Evolutionary conservation across 2,888 invertebrate genomes (phyloP).

Genomic region (Acronicta aceris): DNA sequence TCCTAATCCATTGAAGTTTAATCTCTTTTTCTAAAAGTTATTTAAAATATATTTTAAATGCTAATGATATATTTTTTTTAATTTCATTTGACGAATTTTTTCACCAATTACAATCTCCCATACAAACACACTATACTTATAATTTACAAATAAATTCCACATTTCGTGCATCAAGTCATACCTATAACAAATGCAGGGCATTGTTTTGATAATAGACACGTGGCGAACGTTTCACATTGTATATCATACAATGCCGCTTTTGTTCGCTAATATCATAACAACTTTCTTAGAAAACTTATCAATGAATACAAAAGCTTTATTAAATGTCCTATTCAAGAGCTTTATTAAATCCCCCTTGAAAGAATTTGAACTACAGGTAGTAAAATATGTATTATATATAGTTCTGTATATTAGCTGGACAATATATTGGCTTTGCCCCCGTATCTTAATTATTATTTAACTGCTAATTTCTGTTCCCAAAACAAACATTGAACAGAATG

Average conservation of each 20-base stretch:
- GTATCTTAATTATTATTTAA: too few species aligned
- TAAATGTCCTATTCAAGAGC: not conserved
- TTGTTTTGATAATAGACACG: slow-evolving; percentile 42
- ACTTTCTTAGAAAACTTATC: slow-evolving; percentile 23
- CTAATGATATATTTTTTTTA: too few species aligned
- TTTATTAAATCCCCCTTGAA: not conserved
- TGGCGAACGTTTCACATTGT: slow-evolving; percentile 20
- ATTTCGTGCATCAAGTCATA: slow-evolving; percentile 24
- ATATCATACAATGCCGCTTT: slow-evolving; percentile 35
- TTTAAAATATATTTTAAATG: too few species aligned
- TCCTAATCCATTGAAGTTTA: too few species aligned
- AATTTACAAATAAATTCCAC: not conserved
- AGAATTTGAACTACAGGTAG: not conserved
- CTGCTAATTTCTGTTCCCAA: too few species aligned
- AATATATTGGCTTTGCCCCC: not conserved
- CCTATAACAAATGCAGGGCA: slow-evolving; percentile 11
- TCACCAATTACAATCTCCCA: not conserved
- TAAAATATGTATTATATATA: too few species aligned
- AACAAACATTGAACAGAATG: too few species aligned
- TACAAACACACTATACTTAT: not conserved
- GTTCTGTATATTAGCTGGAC: too few species aligned
- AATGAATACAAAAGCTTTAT: slow-evolving; percentile 29
- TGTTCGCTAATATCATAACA: slow-evolving; percentile 35
- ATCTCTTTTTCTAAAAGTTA: too few species aligned
- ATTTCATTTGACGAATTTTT: too few species aligned